Conservation (phyloP, 2,113 vertebrate species). For the Forbesichthys papilliferus region DNA sequence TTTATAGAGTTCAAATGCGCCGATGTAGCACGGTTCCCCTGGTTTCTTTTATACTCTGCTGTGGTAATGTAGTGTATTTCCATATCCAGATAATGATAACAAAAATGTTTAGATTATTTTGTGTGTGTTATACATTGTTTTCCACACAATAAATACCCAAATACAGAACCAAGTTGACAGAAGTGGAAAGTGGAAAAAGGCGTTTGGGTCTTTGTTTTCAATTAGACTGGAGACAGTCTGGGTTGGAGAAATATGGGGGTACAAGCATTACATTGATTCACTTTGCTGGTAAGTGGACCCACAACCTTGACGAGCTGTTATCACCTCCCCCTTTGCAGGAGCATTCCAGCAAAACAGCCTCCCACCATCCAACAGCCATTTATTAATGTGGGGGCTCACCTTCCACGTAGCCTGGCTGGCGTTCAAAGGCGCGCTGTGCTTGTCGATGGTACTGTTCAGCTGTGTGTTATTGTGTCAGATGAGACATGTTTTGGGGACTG, state of each 20-base stretch:
- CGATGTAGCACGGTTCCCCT: constrained; percentile 28
- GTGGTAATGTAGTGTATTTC: background rate
- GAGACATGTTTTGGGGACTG: constrained; percentile 52
- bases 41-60: constrained; percentile 19
- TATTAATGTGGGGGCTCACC: constrained; percentile 30
- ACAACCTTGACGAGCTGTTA: constrained; percentile 42
- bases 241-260: background rate
- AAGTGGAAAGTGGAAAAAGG: background rate
- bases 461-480: constrained; percentile 55
- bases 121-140: too few relatives aligned
- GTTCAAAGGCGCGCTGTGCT: constrained; percentile 43
- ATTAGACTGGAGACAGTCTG: background rate
- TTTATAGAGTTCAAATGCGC: constrained; percentile 50
- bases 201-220: background rate
- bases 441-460: constrained; percentile 36
- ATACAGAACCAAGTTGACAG: too few relatives aligned
- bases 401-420: constrained; percentile 28
- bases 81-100: too few relatives aligned
- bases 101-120: too few relatives aligned
- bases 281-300: constrained; percentile 3
- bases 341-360: background rate
- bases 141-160: too few relatives aligned
- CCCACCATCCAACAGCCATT: background rate
- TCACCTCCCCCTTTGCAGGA: constrained; percentile 2
- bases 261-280: constrained; percentile 7